phyloP scores from a whole-genome alignment of 2,797 vertebrate genomes.

The Clarias platycephalus region DNA sequence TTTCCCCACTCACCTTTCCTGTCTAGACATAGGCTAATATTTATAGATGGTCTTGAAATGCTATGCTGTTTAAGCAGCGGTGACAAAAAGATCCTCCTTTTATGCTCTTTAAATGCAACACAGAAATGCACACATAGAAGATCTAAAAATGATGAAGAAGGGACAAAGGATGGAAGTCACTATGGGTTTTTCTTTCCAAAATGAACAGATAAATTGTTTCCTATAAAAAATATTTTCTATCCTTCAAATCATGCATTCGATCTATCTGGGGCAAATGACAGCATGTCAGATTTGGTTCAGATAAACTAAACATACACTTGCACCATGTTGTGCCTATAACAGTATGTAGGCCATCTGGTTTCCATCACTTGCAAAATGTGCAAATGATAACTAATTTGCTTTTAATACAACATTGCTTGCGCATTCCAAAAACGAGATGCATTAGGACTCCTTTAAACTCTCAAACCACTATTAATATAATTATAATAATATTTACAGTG shows the following conservation, averaged over 20 bases:
- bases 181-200: no score
- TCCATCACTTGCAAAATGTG: background rate
- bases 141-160: background rate
- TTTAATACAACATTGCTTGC: background rate
- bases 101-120: background rate
- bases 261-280: background rate
- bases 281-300: background rate
- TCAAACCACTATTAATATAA: background rate
- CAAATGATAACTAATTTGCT: background rate
- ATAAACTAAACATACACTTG: background rate
- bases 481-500: constrained; percentile 5
- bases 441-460: background rate
- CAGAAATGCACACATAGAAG: background rate
- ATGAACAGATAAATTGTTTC: background rate
- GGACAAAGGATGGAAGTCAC: background rate
- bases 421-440: background rate
- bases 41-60: constrained; percentile 18
- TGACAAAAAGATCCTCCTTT: background rate
- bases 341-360: background rate
- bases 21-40: constrained; percentile 1
- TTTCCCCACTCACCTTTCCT: constrained; percentile 10
- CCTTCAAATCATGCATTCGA: background rate
- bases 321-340: background rate
- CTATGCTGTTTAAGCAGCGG: background rate
- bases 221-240: background rate